Conservation (phyloP, 2,113 vertebrate genomes). For the Neoarius graeffei region DNA sequence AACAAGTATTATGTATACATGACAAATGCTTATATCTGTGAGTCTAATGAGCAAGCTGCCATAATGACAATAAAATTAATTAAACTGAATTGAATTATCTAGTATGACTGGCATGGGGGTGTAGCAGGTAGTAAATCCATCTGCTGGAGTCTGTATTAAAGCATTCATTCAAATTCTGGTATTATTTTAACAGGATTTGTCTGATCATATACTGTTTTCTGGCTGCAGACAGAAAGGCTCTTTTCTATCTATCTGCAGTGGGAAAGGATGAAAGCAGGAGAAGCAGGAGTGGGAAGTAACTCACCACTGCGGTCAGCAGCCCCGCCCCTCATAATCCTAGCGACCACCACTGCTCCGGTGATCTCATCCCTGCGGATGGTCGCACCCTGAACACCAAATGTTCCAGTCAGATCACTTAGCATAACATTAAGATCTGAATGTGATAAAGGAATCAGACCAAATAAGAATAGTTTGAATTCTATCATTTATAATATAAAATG, state of each 20-base stretch:
- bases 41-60: not conserved
- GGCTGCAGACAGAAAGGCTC: not conserved
- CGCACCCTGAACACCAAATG: constrained; percentile 76
- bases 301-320: constrained; percentile 91
- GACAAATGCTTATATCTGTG: not conserved
- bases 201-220: not conserved
- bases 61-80: not conserved
- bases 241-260: not conserved
- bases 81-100: not conserved
- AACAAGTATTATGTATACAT: not conserved
- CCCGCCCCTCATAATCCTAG: constrained; percentile 91
- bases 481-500: not conserved
- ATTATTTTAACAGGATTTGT: constrained; percentile 17
- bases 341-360: constrained; percentile 89
- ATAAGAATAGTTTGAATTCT: not conserved
- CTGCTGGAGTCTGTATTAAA: not conserved
- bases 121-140: not conserved
- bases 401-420: constrained; percentile 20
- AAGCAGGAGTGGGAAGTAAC: constrained; percentile 40
- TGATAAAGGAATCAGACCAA: not conserved
- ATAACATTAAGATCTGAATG: not conserved
- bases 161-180: not conserved
- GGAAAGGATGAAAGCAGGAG: not conserved
- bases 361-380: constrained; percentile 91
- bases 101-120: not conserved